Evolutionary conservation across 2,113 vertebrate species (phyloP), one percentile per base, ranked within the genome.

Genomic region (Tringa solitaria): DNA sequence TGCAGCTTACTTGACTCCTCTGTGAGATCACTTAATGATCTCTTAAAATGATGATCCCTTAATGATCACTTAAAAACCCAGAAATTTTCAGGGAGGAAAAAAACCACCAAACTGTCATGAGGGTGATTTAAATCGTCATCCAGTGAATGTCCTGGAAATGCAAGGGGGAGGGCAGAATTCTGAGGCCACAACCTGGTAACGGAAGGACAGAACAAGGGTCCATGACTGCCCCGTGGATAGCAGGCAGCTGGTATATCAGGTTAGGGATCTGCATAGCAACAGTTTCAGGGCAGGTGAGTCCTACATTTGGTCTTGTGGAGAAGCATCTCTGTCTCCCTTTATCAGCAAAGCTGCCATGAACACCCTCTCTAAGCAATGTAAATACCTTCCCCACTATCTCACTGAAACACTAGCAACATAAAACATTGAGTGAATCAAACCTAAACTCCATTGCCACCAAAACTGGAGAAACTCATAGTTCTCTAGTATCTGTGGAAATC

Each of bases 51-150:
- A n/a, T n/a, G n/a, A n/a, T n/a, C n/a, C n/a, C n/a, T n/a, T n/a
- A n/a, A n/a, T n/a, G n/a, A n/a, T n/a, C n/a, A n/a, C n/a, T n/a
- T n/a, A n/a, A 41, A 63, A 74, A 54, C 4, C 5, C 19, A 81
- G 32, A 73, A 67, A 45, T 68, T 74, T 82, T 77, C 33, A 45
- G 22, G 23, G 27, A 10, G 5, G 4, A 30, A 12, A 26, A 76
- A 53, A 43, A 2, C 0, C 16, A 2, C 1, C 21, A 64, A 46
- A 23, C 8, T 56, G 33, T 17, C 28, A 30, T 3, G 8, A 5
- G 7, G 4, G 7, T 65, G 35, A 45, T 51, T 72, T 32, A 51
- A 74, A 75, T 61, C n/a, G n/a, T n/a, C 1, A 75, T 19, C 27
- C 32, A 37, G 43, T 1, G 8, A 48, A 75, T 51, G 21, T 33